Evolutionary conservation across 2,113 vertebrate species (phyloP).

Genomic region (Leptobrachium leishanense): DNA sequence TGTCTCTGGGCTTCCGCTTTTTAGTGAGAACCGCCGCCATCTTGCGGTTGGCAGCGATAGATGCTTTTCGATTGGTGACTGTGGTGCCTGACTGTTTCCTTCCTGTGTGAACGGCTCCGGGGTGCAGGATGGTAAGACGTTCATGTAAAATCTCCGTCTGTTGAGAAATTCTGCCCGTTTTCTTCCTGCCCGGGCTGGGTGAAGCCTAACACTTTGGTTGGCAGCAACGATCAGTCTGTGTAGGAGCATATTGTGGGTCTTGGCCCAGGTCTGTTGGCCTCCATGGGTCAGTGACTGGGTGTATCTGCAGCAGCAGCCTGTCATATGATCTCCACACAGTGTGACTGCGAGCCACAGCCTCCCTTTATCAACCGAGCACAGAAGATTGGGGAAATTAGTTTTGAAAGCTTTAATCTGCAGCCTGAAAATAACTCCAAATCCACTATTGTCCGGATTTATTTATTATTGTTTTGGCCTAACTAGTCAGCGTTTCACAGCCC

Average conservation of each 20-base stretch:
- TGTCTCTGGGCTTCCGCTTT: neutral
- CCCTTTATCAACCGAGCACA: too few relatives aligned
- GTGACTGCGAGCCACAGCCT: too few relatives aligned
- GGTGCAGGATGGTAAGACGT: conserved; percentile 41
- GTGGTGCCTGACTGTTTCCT: neutral
- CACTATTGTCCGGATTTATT: too few relatives aligned
- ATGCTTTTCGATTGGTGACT: conserved; percentile 7
- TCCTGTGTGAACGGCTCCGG: conserved; percentile 25
- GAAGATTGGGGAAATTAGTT: too few relatives aligned
- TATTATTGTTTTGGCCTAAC: too few relatives aligned
- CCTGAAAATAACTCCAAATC: too few relatives aligned
- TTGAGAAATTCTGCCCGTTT: neutral
- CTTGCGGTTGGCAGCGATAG: conserved; percentile 19
- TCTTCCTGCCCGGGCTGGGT: neutral
- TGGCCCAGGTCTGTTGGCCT: conserved; percentile 6
- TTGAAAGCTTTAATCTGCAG: too few relatives aligned
- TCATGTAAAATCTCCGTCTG: neutral
- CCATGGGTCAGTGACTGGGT: neutral
- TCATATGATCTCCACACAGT: conserved; percentile 26
- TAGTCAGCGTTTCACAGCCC: too few relatives aligned
- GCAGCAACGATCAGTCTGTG: too few relatives aligned
- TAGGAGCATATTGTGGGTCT: neutral
- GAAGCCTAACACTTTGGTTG: too few relatives aligned
- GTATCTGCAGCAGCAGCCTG: conserved; percentile 19
- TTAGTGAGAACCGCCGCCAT: conserved; percentile 22